A percentile compares a stretch with the other conserved stretches of the same genome.
Conservation (phyloP, 2,888 invertebrate species). For the Tortricodes alternella region DNA sequence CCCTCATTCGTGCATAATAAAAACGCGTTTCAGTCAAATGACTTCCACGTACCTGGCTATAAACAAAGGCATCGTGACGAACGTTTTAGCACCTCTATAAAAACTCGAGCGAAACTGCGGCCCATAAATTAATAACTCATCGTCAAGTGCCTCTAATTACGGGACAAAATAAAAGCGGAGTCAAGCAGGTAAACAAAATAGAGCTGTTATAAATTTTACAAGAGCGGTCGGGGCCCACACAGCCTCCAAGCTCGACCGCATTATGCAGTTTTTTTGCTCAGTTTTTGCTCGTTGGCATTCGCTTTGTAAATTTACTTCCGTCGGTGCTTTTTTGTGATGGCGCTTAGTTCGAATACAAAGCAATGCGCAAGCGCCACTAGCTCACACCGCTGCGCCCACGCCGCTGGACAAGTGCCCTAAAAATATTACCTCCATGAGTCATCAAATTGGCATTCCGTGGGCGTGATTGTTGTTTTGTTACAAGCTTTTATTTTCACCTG, state of each 20-base stretch:
- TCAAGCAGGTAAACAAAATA: slow-evolving; percentile 81
- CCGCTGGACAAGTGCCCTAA: slow-evolving; percentile 24
- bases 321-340: slow-evolving; percentile 73
- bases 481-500: not conserved
- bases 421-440: slow-evolving; percentile 46
- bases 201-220: slow-evolving; percentile 82
- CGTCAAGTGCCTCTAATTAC: slow-evolving; percentile 79
- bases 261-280: slow-evolving; percentile 73
- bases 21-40: slow-evolving; percentile 4
- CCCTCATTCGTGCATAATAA: slow-evolving; percentile 13
- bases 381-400: slow-evolving; percentile 30
- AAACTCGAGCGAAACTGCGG: slow-evolving; percentile 70
- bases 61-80: slow-evolving; percentile 38
- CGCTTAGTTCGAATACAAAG: slow-evolving; percentile 74
- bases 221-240: slow-evolving; percentile 68
- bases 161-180: slow-evolving; percentile 69
- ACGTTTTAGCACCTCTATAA: slow-evolving; percentile 80
- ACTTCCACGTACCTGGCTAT: slow-evolving; percentile 21
- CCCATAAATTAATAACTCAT: slow-evolving; percentile 82
- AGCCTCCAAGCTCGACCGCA: slow-evolving; percentile 67
- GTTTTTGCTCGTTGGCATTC: slow-evolving; percentile 76
- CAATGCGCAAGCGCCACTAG: slow-evolving; percentile 59
- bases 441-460: slow-evolving; percentile 40
- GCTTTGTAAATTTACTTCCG: slow-evolving; percentile 79
- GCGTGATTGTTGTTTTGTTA: slow-evolving; percentile 14